These are phyloP conservation scores for Leptinotarsa defecta DNA, from an alignment of 1,140 invertebrate species.

Conservation along the genomic window DNA sequence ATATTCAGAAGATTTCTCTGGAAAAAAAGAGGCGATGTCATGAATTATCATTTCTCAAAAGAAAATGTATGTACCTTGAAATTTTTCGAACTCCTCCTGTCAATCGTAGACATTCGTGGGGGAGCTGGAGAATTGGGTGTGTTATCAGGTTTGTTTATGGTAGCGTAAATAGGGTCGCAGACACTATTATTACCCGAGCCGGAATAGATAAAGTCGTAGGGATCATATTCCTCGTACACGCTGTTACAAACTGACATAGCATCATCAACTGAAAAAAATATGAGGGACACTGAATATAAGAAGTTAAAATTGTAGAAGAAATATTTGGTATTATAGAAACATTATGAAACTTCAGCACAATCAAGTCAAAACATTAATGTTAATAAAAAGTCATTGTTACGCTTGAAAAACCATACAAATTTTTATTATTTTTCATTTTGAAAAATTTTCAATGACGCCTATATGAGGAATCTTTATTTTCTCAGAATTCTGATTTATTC, in stretches of 20 bases:
- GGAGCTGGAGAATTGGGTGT: constrained; percentile 63
- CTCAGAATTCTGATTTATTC: too few relatives aligned
- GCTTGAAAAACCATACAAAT: too few relatives aligned
- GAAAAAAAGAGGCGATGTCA: constrained; percentile 9
- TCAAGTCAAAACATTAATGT: too few relatives aligned
- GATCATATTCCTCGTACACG: constrained; percentile 85
- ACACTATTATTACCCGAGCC: constrained; percentile 70
- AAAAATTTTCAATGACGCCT: too few relatives aligned
- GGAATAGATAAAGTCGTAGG: constrained; percentile 80
- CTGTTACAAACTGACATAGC: constrained; percentile 67
- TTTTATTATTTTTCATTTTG: too few relatives aligned
- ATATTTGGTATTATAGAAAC: neutral
- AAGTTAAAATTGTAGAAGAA: too few relatives aligned
- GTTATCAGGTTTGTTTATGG: constrained; percentile 70
- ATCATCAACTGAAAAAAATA: constrained; percentile 48
- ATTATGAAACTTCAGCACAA: neutral
- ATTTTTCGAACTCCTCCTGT: constrained; percentile 41
- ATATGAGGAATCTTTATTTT: too few relatives aligned
- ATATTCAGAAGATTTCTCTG: constrained; percentile 59
- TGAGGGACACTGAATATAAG: constrained; percentile 12
- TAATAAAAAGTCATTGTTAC: too few relatives aligned
- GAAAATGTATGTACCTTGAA: constrained; percentile 29
- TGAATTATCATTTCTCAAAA: neutral
- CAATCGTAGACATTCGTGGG: constrained; percentile 54
- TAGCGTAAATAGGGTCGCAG: constrained; percentile 77